Evolutionary conservation across 2,113 vertebrate genomes (phyloP).

Genomic region (Anser brachyrhynchus): DNA sequence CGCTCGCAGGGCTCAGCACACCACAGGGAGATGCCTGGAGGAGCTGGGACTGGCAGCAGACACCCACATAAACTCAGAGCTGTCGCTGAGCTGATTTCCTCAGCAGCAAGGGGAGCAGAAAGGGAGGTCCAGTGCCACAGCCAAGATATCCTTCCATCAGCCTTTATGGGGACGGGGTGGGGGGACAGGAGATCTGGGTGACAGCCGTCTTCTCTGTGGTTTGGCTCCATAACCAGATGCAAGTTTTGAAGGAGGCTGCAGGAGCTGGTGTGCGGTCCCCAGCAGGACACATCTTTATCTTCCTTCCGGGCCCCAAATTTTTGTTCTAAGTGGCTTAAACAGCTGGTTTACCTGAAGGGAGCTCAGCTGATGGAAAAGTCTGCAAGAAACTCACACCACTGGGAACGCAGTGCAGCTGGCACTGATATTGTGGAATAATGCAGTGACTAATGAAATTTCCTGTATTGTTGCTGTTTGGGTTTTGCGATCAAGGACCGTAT

Average conservation of each 20-base stretch:
- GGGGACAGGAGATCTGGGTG: neutral
- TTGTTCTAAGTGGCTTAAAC: neutral
- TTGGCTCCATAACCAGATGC: neutral
- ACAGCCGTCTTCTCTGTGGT: neutral
- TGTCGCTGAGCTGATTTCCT: neutral
- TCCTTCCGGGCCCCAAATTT: neutral
- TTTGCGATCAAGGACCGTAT: constrained; percentile 25
- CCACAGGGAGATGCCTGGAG: neutral
- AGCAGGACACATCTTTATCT: neutral
- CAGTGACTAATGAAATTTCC: neutral
- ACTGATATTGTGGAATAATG: neutral
- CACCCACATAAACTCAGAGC: neutral
- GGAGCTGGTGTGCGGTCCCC: neutral
- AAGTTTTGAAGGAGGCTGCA: neutral
- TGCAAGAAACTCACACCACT: neutral
- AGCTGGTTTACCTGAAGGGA: neutral
- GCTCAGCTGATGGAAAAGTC: neutral
- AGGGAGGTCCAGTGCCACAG: neutral
- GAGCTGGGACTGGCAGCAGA: neutral
- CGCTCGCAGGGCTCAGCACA: rapidly evolving
- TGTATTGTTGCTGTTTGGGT: neutral
- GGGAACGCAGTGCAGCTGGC: neutral
- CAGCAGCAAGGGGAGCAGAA: neutral
- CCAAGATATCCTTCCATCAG: neutral
- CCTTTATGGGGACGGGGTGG: neutral